Evolutionary conservation across 2,888 invertebrate genomes (phyloP).

Genomic region (Dusona sp.): DNA sequence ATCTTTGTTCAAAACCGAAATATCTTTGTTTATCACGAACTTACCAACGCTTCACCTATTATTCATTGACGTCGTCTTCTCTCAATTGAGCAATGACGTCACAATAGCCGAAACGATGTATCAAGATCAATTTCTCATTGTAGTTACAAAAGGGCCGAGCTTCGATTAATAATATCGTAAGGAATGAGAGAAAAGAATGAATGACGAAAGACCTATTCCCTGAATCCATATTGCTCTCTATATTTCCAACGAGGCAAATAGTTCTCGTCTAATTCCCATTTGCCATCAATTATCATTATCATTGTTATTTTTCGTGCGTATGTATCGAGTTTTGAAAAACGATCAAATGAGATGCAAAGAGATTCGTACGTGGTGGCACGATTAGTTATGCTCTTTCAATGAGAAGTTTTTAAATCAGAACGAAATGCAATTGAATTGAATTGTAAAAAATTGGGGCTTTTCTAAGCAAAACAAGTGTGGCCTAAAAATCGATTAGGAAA

Average conservation of each 20-base stretch:
- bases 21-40: neutral
- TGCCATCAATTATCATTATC: constrained; percentile 3
- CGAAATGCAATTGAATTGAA: no score
- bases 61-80: constrained; percentile 3
- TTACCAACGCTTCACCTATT: neutral
- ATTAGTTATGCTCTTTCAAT: neutral
- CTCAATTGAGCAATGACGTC: constrained; percentile 16
- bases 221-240: constrained; percentile 47
- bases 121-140: constrained; percentile 26
- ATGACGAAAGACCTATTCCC: constrained; percentile 35
- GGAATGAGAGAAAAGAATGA: constrained; percentile 30
- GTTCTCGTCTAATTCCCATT: constrained; percentile 26
- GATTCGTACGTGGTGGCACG: neutral
- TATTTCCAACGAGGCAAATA: constrained; percentile 30
- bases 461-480: no score
- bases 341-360: neutral
- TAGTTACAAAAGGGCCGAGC: neutral
- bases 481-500: no score
- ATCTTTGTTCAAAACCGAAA: neutral
- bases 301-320: neutral
- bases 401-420: neutral
- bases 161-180: constrained; percentile 29
- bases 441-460: no score
- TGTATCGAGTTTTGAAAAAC: neutral
- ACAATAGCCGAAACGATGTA: neutral